These are phyloP conservation scores for Subanguina moxae DNA, from an alignment of 1,140 invertebrate genomes.

Conservation along the genomic window DNA sequence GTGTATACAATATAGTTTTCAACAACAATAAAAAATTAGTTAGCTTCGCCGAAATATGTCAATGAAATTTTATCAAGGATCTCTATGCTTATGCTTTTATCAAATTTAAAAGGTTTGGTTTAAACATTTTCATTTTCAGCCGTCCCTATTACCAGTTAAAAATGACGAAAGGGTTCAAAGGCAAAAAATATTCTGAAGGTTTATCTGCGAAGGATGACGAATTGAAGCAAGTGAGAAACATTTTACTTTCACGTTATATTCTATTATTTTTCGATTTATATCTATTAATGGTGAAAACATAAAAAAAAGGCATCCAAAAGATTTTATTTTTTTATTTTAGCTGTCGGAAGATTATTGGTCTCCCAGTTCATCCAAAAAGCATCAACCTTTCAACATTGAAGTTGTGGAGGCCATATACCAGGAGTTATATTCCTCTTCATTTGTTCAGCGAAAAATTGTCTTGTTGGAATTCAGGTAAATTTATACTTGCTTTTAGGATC, in stretches of 20 bases:
- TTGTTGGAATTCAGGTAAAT: conserved; percentile 78
- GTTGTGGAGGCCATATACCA: neutral
- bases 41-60: too few species aligned
- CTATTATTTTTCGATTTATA: too few species aligned
- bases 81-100: too few species aligned
- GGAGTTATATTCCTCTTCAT: conserved; percentile 5
- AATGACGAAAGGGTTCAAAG: neutral
- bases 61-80: too few species aligned
- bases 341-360: neutral
- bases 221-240: neutral
- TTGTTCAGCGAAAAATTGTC: conserved; percentile 22
- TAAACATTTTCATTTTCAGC: too few species aligned
- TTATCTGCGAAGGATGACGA: neutral
- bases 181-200: neutral
- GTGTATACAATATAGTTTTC: too few species aligned
- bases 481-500: conserved; percentile 26
- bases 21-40: too few species aligned
- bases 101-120: too few species aligned
- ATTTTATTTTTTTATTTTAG: neutral
- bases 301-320: too few species aligned
- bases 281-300: too few species aligned
- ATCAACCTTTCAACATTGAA: neutral
- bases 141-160: too few species aligned
- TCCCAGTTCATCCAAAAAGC: neutral
- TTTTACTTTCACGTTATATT: too few species aligned